phyloP scores from a whole-genome alignment of 2,797 vertebrate genomes.

The Danio aesculapii region DNA sequence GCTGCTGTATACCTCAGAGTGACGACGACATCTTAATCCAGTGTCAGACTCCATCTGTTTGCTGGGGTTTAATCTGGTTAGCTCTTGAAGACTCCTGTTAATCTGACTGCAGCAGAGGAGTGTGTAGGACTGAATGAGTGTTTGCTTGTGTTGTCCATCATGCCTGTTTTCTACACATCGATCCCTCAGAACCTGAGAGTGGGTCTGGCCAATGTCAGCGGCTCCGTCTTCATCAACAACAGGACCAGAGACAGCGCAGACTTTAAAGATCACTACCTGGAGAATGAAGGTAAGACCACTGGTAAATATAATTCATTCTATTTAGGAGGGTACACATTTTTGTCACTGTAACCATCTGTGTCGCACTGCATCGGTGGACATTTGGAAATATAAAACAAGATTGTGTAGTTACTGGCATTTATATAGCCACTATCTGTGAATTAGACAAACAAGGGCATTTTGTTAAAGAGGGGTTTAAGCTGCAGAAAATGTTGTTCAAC shows the following conservation, averaged over 20 bases:
- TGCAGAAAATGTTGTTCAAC: too few species aligned
- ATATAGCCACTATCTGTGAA: not conserved
- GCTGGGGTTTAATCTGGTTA: constrained; percentile 79
- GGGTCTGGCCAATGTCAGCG: constrained; percentile 76
- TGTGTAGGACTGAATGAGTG: constrained; percentile 33
- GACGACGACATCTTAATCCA: constrained; percentile 66
- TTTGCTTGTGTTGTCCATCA: constrained; percentile 52
- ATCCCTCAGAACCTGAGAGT: constrained; percentile 79
- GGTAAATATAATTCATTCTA: not conserved
- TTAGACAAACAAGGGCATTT: not conserved
- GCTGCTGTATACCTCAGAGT: not conserved
- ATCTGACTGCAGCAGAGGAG: constrained; percentile 48
- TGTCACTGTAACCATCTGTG: not conserved
- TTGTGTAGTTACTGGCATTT: not conserved
- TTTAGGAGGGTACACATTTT: not conserved
- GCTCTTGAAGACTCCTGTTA: constrained; percentile 60
- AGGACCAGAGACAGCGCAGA: constrained; percentile 77
- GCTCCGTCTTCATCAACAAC: constrained; percentile 83
- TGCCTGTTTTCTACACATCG: constrained; percentile 81
- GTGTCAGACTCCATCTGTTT: constrained; percentile 62
- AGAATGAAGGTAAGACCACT: constrained; percentile 55
- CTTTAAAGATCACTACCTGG: constrained; percentile 68
- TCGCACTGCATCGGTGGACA: not conserved
- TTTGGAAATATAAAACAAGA: not conserved
- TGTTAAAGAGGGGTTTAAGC: too few species aligned